phyloP scores from a whole-genome alignment of 2,888 invertebrate species.

The Drosophila mimetica region DNA sequence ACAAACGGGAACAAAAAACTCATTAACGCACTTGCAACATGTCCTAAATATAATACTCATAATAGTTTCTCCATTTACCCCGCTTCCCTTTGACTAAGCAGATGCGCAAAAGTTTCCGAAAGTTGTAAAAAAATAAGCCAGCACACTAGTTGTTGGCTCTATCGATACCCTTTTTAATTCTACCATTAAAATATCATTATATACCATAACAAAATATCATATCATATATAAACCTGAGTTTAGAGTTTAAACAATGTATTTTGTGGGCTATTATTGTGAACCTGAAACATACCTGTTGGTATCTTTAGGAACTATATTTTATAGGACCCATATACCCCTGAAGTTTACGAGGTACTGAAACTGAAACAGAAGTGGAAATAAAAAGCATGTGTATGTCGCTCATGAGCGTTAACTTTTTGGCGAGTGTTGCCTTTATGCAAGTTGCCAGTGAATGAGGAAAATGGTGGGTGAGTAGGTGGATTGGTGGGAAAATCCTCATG shows the following conservation, averaged over 20 bases:
- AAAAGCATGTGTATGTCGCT: conserved; percentile 21
- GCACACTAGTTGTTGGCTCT: fast-evolving
- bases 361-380: conserved; percentile 27
- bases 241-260: neutral
- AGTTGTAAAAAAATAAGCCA: conserved; percentile 23
- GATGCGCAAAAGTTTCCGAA: conserved; percentile 34
- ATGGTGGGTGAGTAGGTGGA: neutral
- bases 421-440: conserved; percentile 34
- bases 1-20: conserved; percentile 50
- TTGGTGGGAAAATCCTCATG: conserved; percentile 3
- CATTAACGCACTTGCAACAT: conserved; percentile 55
- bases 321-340: neutral
- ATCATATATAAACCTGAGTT: no score
- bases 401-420: conserved; percentile 47
- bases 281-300: neutral
- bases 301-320: neutral
- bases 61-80: conserved; percentile 45
- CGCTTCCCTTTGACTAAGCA: conserved; percentile 16
- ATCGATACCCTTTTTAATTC: neutral
- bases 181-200: no score
- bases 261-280: neutral
- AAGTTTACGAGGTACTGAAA: neutral
- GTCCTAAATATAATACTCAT: conserved; percentile 45
- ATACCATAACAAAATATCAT: no score
- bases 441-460: conserved; percentile 5